Conservation (phyloP, 2,113 vertebrate species). For the Tachysurus vachellii region DNA sequence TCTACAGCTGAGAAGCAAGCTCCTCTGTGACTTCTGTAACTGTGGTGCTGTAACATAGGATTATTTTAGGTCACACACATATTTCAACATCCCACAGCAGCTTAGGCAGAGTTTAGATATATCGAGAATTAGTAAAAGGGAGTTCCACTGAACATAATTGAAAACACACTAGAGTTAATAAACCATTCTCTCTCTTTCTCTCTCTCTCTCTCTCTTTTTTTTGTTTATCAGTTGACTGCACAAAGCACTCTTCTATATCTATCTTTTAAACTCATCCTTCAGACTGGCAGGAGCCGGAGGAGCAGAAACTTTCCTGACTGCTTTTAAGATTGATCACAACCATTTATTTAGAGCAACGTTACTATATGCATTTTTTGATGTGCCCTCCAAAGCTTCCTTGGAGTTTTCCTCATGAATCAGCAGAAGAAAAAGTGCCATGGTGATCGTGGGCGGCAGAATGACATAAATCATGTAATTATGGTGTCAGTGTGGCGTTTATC, state of each 20-base stretch:
- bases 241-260: neutral
- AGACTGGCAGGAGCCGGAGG: slow-evolving; percentile 44
- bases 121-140: slow-evolving; percentile 9
- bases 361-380: slow-evolving; percentile 48
- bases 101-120: slow-evolving; percentile 10
- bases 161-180: neutral
- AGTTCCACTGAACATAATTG: neutral
- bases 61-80: slow-evolving; percentile 53
- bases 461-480: slow-evolving; percentile 58
- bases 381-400: slow-evolving; percentile 38
- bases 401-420: slow-evolving; percentile 50
- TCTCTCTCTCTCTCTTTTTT: slow-evolving; percentile 5
- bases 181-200: neutral
- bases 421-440: slow-evolving; percentile 41
- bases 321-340: slow-evolving; percentile 50
- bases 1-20: slow-evolving; percentile 54
- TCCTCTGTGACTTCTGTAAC: slow-evolving; percentile 49
- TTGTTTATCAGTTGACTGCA: slow-evolving; percentile 31
- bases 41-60: slow-evolving; percentile 39
- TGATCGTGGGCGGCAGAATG: slow-evolving; percentile 44
- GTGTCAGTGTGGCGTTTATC: slow-evolving; percentile 53
- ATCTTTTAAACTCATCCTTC: slow-evolving; percentile 32
- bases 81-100: slow-evolving; percentile 30
- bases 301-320: slow-evolving; percentile 41
- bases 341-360: slow-evolving; percentile 55